phyloP scores from a whole-genome alignment of 2,888 invertebrate species.

The Anthophora plumipes region DNA sequence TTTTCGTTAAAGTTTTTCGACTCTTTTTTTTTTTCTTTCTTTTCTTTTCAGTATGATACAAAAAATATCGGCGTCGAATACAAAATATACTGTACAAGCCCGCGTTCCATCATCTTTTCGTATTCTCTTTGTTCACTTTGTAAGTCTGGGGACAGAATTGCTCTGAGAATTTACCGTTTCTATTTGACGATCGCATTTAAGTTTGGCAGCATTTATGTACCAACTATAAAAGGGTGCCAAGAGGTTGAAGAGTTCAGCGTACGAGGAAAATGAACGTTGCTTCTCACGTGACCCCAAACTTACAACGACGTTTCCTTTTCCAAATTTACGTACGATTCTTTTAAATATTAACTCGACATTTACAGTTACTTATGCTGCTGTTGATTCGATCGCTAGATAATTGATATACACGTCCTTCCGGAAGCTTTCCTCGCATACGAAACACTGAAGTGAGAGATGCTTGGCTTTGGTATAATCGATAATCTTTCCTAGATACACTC shows the following conservation, averaged over 20 bases:
- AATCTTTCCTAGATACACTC: slow-evolving; percentile 64
- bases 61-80: slow-evolving; percentile 70
- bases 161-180: no score
- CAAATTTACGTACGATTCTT: slow-evolving; percentile 36
- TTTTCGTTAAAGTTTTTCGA: not conserved
- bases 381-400: slow-evolving; percentile 37
- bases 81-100: slow-evolving; percentile 72
- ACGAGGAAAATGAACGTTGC: no score
- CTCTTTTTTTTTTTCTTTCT: not conserved
- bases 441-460: slow-evolving; percentile 58
- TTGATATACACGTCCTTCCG: slow-evolving; percentile 42
- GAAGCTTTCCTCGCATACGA: not conserved
- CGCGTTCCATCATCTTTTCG: slow-evolving; percentile 31
- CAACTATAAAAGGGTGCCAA: not conserved
- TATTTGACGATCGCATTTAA: not conserved
- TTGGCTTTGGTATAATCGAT: slow-evolving; percentile 68
- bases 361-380: slow-evolving; percentile 64
- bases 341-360: slow-evolving; percentile 73
- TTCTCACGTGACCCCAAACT: slow-evolving; percentile 12
- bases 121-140: not conserved
- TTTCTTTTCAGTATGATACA: slow-evolving; percentile 61
- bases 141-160: slow-evolving; percentile 12
- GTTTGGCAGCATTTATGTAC: not conserved
- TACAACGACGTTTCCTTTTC: slow-evolving; percentile 3
- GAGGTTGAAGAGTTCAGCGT: not conserved